Percentiles rank a stretch among this genome's conserved stretches.
phyloP scores from a whole-genome alignment of 2,888 invertebrate genomes.

The Junonia oenone region DNA sequence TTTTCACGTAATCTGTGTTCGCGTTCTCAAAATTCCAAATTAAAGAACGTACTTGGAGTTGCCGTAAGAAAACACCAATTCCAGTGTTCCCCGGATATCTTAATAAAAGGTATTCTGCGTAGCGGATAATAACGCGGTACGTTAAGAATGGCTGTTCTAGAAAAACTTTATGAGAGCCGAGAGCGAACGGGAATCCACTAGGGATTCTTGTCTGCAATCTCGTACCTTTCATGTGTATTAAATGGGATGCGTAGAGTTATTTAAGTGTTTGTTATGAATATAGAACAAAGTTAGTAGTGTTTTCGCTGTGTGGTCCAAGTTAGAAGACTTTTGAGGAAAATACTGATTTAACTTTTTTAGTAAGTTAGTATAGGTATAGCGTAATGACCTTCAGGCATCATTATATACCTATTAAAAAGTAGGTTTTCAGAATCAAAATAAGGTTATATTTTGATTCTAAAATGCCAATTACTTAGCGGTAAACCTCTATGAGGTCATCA shows the following conservation, averaged over 20 bases:
- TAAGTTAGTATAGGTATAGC: no score
- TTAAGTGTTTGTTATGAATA: neutral
- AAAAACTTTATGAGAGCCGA: constrained; percentile 6
- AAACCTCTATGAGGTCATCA: no score
- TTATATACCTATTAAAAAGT: no score
- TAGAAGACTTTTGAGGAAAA: neutral
- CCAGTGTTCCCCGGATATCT: neutral
- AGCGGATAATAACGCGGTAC: neutral
- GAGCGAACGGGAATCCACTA: constrained; percentile 5
- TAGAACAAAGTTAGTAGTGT: neutral
- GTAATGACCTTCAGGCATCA: no score
- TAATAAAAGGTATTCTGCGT: neutral
- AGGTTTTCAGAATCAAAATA: no score
- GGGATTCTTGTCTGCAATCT: neutral
- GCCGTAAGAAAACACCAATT: neutral
- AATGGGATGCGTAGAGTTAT: neutral
- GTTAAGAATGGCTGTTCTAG: constrained; percentile 12
- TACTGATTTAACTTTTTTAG: no score
- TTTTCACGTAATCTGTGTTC: neutral
- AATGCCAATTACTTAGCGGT: no score
- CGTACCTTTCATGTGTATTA: neutral
- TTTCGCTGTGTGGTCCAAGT: neutral
- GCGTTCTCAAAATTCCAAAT: neutral
- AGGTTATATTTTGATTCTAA: no score
- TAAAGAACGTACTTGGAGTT: neutral